phyloP scores from a whole-genome alignment of 2,113 vertebrate genomes.

The Saimiri boliviensis region DNA sequence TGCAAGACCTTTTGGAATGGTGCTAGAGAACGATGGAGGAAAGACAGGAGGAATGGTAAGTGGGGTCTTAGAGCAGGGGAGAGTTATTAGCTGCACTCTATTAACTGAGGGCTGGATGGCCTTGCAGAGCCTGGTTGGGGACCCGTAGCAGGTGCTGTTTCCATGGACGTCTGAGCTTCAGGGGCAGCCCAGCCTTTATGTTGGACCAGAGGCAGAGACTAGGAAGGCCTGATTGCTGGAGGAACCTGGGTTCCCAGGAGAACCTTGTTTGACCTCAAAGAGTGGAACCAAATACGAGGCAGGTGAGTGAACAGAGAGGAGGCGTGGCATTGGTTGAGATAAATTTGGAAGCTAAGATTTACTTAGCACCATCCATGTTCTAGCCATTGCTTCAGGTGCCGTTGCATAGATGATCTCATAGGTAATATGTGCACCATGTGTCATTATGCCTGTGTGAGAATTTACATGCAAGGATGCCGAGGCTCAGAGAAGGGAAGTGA shows the following conservation, averaged over 20 bases:
- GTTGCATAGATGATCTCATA: background rate
- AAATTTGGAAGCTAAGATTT: background rate
- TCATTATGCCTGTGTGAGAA: background rate
- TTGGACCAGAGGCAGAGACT: background rate
- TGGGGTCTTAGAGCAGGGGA: background rate
- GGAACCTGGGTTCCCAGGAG: background rate
- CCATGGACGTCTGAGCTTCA: background rate
- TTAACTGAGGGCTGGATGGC: background rate
- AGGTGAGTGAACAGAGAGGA: background rate
- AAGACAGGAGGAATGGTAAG: background rate
- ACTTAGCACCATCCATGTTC: background rate
- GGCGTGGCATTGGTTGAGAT: background rate
- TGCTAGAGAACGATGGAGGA: background rate
- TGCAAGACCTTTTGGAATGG: background rate
- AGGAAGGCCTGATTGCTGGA: background rate
- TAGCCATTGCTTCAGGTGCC: background rate
- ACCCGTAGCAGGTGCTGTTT: background rate
- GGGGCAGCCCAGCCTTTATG: background rate
- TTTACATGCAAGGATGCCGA: background rate
- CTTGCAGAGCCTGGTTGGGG: background rate
- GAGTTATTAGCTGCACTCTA: background rate
- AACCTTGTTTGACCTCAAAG: background rate
- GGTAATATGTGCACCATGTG: accelerated
- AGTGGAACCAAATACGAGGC: background rate
- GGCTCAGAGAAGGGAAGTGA: background rate